These are phyloP conservation scores for Craseonycteris thonglongyai DNA, from an alignment of 2,113 vertebrate species.

Conservation along the genomic window DNA sequence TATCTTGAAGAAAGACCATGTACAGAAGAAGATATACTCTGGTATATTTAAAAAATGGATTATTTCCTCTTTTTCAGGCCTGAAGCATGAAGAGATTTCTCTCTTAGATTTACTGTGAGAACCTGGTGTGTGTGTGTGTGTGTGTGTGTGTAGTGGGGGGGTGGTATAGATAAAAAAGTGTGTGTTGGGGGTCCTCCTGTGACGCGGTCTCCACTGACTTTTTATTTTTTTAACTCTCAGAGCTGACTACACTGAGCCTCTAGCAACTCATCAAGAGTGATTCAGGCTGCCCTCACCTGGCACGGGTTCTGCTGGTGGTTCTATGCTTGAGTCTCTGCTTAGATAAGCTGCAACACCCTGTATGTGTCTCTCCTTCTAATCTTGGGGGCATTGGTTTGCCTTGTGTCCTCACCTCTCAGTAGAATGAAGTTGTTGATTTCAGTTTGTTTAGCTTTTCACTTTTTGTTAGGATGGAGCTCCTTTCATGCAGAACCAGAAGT, in stretches of 20 bases:
- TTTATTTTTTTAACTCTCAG: background rate
- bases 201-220: background rate
- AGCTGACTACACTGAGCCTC: background rate
- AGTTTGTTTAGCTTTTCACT: background rate
- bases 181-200: background rate
- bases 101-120: background rate
- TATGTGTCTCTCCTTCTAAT: background rate
- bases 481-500: background rate
- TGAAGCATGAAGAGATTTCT: background rate
- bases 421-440: background rate
- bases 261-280: background rate
- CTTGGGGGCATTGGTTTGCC: background rate
- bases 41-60: background rate
- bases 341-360: background rate
- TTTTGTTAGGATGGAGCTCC: background rate
- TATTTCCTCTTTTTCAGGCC: background rate
- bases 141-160: no score
- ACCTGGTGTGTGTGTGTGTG: no score
- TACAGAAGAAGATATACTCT: background rate
- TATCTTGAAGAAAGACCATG: background rate
- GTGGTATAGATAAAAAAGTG: background rate
- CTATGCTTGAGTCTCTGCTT: background rate
- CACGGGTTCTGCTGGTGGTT: background rate
- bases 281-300: background rate
- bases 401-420: background rate